A percentile compares a stretch with the other conserved stretches of the same genome.
Evolutionary conservation across 2,797 vertebrate genomes (phyloP).

Genomic region (Microctenopoma lineatum): DNA sequence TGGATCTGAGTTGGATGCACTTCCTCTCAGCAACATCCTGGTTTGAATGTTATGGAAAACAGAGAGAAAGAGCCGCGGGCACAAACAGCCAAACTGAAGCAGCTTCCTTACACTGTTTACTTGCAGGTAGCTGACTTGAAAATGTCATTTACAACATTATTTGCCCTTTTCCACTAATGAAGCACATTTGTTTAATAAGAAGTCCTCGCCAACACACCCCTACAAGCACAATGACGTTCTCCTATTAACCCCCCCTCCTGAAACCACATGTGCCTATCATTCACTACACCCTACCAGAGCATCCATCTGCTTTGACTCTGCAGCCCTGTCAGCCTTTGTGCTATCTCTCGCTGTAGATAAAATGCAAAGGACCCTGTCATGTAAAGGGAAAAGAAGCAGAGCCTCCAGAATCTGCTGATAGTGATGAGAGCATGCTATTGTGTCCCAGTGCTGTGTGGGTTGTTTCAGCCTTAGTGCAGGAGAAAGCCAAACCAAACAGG

Average conservation of each 20-base stretch:
- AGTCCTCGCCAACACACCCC: too few species aligned
- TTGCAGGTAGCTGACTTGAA: not conserved
- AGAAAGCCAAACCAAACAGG: conserved; percentile 42
- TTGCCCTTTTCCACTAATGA: not conserved
- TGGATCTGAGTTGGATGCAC: conserved; percentile 58
- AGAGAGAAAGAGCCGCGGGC: conserved; percentile 34
- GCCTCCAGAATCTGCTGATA: conserved; percentile 26
- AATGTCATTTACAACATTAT: not conserved
- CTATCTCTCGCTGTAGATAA: conserved; percentile 44
- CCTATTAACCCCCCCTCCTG: conserved; percentile 12
- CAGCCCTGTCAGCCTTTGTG: conserved; percentile 31
- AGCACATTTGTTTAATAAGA: not conserved
- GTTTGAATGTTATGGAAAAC: conserved; percentile 62
- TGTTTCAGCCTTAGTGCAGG: conserved; percentile 26
- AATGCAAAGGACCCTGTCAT: conserved; percentile 34
- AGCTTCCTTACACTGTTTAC: conserved; percentile 1
- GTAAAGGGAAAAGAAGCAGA: conserved; percentile 49
- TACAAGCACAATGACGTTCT: not conserved
- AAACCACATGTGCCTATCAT: conserved; percentile 10
- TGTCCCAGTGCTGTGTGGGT: conserved; percentile 38
- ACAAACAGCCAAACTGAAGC: conserved; percentile 1
- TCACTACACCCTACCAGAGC: conserved; percentile 7
- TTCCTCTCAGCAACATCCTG: conserved; percentile 68
- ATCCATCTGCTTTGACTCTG: conserved; percentile 32
- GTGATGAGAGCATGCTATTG: conserved; percentile 35